Evolutionary conservation across 2,888 invertebrate genomes (phyloP).

Genomic region (Daptonema setosum): DNA sequence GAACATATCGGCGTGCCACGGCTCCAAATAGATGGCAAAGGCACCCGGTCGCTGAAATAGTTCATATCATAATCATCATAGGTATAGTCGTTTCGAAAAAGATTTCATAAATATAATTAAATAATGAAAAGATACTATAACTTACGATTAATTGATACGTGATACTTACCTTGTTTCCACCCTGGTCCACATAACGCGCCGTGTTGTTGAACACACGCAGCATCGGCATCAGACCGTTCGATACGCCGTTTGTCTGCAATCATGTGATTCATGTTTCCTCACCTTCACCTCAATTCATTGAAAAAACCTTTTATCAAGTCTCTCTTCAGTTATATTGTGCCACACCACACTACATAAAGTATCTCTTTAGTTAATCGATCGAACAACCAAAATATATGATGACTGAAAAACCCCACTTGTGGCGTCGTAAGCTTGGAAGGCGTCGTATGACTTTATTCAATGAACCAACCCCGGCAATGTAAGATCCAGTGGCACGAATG

Average conservation of each 20-base stretch:
- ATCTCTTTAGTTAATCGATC: too few species aligned
- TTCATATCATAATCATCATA: not conserved
- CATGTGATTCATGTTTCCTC: not conserved
- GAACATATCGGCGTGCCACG: conserved; percentile 93
- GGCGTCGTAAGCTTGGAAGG: too few species aligned
- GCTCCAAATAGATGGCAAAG: conserved; percentile 88
- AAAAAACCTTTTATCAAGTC: too few species aligned
- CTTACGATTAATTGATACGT: too few species aligned
- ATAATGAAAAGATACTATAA: too few species aligned
- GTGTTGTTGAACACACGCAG: conserved; percentile 81
- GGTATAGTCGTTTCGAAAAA: not conserved
- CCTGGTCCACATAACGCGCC: conserved; percentile 87
- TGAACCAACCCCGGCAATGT: conserved; percentile 50
- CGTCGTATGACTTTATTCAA: too few species aligned
- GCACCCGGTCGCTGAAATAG: conserved; percentile 59
- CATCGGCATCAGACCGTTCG: conserved; percentile 89
- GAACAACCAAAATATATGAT: too few species aligned
- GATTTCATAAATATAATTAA: not conserved
- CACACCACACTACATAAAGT: too few species aligned
- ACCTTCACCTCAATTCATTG: too few species aligned
- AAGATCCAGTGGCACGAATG: conserved; percentile 69
- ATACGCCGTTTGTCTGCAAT: conserved; percentile 55
- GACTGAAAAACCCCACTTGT: too few species aligned
- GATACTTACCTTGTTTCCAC: conserved; percentile 68
- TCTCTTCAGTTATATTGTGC: too few species aligned